A percentile compares a stretch with the other conserved stretches of the same genome.
Evolutionary conservation across 1,140 invertebrate genomes (phyloP).

Genomic region (Ceratoteleas bidentatus): DNA sequence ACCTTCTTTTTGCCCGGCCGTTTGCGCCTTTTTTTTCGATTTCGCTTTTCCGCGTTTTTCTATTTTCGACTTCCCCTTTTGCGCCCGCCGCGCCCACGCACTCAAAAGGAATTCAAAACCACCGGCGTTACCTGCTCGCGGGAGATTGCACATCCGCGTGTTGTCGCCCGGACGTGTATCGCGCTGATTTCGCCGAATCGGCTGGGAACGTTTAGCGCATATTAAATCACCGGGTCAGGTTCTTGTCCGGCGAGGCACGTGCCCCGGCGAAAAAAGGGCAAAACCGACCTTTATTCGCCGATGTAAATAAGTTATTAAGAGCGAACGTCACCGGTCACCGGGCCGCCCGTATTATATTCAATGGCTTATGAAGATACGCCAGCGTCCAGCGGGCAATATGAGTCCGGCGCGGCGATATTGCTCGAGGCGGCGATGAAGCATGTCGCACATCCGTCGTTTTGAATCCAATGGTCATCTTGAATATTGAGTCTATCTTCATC

Average conservation of each 20-base stretch:
- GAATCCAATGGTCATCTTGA: constrained; percentile 79
- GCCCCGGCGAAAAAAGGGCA: neutral
- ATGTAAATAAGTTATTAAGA: constrained; percentile 47
- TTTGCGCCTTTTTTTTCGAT: neutral
- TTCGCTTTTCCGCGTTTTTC: constrained; percentile 49
- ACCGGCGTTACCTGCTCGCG: constrained; percentile 65
- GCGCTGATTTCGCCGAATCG: constrained; percentile 56
- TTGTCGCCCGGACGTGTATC: constrained; percentile 53
- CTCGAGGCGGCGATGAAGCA: constrained; percentile 80
- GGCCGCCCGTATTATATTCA: constrained; percentile 53
- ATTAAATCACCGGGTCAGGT: constrained; percentile 28
- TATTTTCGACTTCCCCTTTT: constrained; percentile 66
- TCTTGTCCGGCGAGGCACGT: neutral
- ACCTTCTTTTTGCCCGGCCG: neutral
- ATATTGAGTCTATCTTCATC: constrained; percentile 79
- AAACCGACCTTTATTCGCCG: constrained; percentile 18
- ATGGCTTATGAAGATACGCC: constrained; percentile 69
- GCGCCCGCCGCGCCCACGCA: constrained; percentile 69
- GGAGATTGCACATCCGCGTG: constrained; percentile 64
- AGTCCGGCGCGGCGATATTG: constrained; percentile 80
- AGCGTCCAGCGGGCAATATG: constrained; percentile 76
- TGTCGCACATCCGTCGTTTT: constrained; percentile 78
- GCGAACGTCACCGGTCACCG: constrained; percentile 25
- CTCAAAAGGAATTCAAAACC: constrained; percentile 81
- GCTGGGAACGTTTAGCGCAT: constrained; percentile 48